These are phyloP conservation scores for Phalacrocorax aristotelis DNA, from an alignment of 2,113 vertebrate species.

Conservation along the genomic window DNA sequence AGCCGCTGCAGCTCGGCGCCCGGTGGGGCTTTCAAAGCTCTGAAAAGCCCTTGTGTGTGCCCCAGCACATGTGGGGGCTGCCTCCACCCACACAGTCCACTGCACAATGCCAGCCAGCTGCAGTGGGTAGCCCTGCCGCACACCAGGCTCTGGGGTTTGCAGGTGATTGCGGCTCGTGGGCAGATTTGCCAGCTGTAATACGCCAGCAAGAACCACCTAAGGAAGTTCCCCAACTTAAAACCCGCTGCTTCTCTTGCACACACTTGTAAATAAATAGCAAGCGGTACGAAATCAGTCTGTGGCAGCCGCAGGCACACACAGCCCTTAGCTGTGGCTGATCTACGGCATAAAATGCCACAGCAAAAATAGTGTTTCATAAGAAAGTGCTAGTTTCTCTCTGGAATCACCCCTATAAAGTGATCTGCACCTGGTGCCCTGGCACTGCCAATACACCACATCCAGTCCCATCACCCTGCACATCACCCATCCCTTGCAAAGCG, in stretches of 20 bases:
- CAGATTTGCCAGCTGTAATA: neutral
- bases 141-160: neutral
- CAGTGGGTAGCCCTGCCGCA: neutral
- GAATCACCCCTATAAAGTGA: neutral
- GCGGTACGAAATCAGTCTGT: rapidly evolving
- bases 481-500: neutral
- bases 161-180: rapidly evolving
- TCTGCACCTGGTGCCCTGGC: neutral
- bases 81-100: neutral
- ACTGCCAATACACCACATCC: rapidly evolving
- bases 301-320: rapidly evolving
- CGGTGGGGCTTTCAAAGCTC: rapidly evolving
- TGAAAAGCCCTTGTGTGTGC: neutral
- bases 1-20: rapidly evolving
- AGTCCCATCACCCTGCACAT: rapidly evolving
- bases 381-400: neutral
- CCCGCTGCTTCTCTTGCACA: neutral
- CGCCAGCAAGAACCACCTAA: neutral
- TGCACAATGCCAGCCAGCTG: neutral
- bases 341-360: neutral
- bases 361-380: neutral
- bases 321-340: rapidly evolving
- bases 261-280: neutral
- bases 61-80: neutral
- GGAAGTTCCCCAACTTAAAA: neutral